Percentiles rank a stretch among this genome's conserved stretches.
Conservation (phyloP, 2,888 invertebrate genomes). For the Oligia fasciuncula region DNA sequence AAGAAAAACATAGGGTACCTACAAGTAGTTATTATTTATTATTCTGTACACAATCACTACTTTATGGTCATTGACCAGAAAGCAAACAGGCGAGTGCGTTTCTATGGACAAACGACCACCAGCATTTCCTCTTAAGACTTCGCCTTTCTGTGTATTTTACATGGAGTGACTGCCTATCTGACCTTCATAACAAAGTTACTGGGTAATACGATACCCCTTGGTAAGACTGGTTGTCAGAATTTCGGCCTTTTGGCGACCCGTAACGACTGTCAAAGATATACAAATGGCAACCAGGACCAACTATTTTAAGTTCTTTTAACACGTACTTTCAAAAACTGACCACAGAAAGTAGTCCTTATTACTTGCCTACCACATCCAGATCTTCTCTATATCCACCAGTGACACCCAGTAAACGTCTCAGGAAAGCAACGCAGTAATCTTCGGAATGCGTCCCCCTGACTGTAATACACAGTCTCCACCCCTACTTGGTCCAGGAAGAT, state of each 20-base stretch:
- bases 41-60: too few relatives aligned
- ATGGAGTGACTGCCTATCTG: not conserved
- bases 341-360: not conserved
- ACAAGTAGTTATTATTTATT: too few relatives aligned
- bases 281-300: not conserved
- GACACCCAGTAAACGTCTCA: slow-evolving; percentile 78
- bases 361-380: slow-evolving; percentile 65
- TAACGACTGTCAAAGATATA: not conserved
- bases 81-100: too few relatives aligned
- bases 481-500: slow-evolving; percentile 63
- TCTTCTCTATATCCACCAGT: slow-evolving; percentile 41
- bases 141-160: not conserved
- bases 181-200: not conserved
- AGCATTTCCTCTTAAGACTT: too few relatives aligned
- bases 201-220: not conserved
- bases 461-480: slow-evolving; percentile 84
- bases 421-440: slow-evolving; percentile 82
- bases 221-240: not conserved
- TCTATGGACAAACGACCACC: too few relatives aligned
- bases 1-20: too few relatives aligned
- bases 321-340: not conserved
- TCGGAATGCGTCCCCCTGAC: slow-evolving; percentile 80
- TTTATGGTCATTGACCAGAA: too few relatives aligned
- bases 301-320: not conserved
- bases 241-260: not conserved